Base-by-base conservation (phyloP, 2,888 invertebrate species). In the Schizotus pectinicornis region DNA sequence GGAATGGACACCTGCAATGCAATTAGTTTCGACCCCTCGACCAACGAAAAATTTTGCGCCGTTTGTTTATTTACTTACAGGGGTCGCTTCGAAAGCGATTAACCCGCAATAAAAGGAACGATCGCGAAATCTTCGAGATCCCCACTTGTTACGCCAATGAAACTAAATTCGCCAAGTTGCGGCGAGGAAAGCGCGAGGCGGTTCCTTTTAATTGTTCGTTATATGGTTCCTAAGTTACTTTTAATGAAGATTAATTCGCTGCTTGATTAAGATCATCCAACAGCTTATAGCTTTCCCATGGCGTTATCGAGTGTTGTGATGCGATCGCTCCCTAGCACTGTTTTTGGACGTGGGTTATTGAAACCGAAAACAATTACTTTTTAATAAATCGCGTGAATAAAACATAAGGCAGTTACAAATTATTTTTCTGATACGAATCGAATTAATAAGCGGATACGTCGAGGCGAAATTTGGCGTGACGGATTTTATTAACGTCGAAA, bases 231-330 rank as follows among this genome's bases (percentile, higher is more conserved):
- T 67, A 70, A 71, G 65, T 72, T 67, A 69, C 67, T 71, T 73
- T 69, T 72, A 72, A 72, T 72, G 71, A 71, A 72, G 72, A 73
- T 72, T 73, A 72, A 72, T 72, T 66, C 66, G 60, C 62, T 68
- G 60, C 67, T 70, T 70, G 68, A 71, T 72, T 69, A 71, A 68
- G 65, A 67, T 64, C 65, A 63, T 65, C 64, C 62, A 50, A 54
- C 39, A 47, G 52, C 56, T 56, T 60, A 56, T 56, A 54, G 56
- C 56, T 60, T 56, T 56, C 51, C 48, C 52, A 60, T 60, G 13
- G 39, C 31, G 45, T 37, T 56, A 56, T 56, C 56, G 51, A 56
- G 42, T 56, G 9, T 12, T 12, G 32, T 36, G 36, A 48, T 49
- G 49, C 39, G 35, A 51, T 51, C 43, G 42, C 51, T 35, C 11